Evolutionary conservation across 2,113 vertebrate genomes (phyloP).

Genomic region (Muntiacus reevesi): DNA sequence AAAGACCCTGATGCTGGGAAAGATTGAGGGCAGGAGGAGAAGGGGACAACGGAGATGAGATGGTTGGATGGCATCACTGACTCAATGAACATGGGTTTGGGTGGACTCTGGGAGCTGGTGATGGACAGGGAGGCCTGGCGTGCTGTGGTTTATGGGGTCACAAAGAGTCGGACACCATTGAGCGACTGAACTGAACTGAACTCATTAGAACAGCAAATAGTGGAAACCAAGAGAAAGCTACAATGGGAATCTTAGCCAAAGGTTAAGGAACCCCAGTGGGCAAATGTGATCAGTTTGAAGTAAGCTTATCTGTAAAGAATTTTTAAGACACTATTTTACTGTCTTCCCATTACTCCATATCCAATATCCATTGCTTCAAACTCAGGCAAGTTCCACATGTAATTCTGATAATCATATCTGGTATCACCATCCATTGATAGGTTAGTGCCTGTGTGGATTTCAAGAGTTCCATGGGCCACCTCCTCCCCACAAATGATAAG

Average conservation of each 20-base stretch:
- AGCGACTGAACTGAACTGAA: neutral
- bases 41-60: neutral
- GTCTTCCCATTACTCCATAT: neutral
- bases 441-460: neutral
- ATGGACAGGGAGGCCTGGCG: neutral
- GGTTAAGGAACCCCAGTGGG: neutral
- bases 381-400: neutral
- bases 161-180: rapidly evolving
- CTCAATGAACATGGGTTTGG: neutral
- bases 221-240: neutral
- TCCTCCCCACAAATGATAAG: neutral
- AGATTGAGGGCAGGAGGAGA: neutral
- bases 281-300: neutral
- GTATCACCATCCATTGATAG: neutral
- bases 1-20: too few relatives aligned
- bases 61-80: neutral
- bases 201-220: neutral
- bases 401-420: neutral
- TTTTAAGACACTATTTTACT: neutral
- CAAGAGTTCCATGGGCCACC: neutral
- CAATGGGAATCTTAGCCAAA: neutral
- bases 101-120: neutral
- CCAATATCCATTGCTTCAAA: neutral
- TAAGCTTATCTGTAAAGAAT: neutral
- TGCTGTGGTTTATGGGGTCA: rapidly evolving